phyloP scores from a whole-genome alignment of 1,140 invertebrate genomes.

The Acromyrmex echinatior region DNA sequence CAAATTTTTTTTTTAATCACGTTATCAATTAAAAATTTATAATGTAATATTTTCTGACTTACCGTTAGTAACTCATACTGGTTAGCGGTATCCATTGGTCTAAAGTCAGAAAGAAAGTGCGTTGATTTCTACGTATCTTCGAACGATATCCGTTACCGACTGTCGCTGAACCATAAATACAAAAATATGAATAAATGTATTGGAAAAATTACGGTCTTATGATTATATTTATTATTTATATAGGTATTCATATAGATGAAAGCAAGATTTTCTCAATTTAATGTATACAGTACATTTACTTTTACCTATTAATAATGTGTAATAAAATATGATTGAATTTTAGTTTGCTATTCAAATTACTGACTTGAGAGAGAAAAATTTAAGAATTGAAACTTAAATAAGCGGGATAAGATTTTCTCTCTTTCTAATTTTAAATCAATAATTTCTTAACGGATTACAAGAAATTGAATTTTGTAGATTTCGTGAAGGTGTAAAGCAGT shows the following conservation, averaged over 20 bases:
- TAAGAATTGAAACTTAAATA: constrained; percentile 14
- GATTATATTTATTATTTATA: neutral
- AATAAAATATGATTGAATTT: constrained; percentile 1
- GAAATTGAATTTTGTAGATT: neutral
- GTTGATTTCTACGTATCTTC: constrained; percentile 26
- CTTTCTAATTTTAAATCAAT: constrained; percentile 13
- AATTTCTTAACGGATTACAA: constrained; percentile 2
- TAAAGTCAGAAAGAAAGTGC: neutral
- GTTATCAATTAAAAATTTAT: constrained; percentile 20
- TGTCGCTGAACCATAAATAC: neutral
- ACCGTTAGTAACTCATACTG: constrained; percentile 42
- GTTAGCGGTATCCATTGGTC: constrained; percentile 13
- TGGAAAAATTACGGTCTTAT: neutral
- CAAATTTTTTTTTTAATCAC: neutral
- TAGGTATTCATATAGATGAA: neutral
- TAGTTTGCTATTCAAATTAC: neutral
- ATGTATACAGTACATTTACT: neutral
- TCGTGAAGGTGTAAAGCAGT: neutral
- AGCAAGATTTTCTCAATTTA: neutral
- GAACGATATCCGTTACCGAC: constrained; percentile 51
- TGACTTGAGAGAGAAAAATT: neutral
- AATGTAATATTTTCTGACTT: constrained; percentile 6
- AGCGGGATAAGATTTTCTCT: neutral
- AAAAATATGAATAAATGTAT: neutral
- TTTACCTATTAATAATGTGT: neutral